Conservation (phyloP, 92 coral and sea anemone genomes). For the Diadumene lineata region DNA sequence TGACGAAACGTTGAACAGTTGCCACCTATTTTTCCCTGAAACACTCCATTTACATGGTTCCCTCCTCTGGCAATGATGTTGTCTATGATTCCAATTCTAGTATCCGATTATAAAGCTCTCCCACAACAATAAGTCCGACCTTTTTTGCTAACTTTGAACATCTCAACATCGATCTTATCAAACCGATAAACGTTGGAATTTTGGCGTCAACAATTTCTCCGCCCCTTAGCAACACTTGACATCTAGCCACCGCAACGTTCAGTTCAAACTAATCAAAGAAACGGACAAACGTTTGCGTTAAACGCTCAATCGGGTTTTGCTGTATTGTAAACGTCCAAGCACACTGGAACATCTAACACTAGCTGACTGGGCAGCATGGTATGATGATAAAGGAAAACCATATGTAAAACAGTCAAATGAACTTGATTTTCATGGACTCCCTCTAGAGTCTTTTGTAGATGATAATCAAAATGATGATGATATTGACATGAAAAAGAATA, state of each 20-base stretch:
- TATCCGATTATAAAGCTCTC: constrained; percentile 39
- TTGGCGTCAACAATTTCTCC: background rate
- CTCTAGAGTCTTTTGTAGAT: no score
- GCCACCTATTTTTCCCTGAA: constrained; percentile 26
- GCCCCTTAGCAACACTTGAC: background rate
- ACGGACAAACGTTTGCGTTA: background rate
- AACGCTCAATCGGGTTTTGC: background rate
- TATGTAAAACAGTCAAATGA: no score
- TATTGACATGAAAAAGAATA: no score
- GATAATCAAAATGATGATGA: no score
- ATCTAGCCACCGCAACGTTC: background rate
- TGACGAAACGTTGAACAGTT: constrained; percentile 37
- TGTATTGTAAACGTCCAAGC: no score
- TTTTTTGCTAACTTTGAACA: constrained; percentile 31
- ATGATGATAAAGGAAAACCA: no score
- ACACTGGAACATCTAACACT: no score
- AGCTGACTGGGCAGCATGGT: no score
- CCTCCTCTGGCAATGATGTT: constrained; percentile 53
- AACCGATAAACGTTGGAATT: background rate
- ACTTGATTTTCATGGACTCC: no score
- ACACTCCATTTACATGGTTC: constrained; percentile 27
- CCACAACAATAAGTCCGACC: constrained; percentile 31
- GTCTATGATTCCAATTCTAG: constrained; percentile 30
- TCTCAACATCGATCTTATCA: constrained; percentile 2
- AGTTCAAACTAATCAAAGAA: background rate